Evolutionary conservation across 2,113 vertebrate species (phyloP).

Genomic region (Bambusicola thoracicus): DNA sequence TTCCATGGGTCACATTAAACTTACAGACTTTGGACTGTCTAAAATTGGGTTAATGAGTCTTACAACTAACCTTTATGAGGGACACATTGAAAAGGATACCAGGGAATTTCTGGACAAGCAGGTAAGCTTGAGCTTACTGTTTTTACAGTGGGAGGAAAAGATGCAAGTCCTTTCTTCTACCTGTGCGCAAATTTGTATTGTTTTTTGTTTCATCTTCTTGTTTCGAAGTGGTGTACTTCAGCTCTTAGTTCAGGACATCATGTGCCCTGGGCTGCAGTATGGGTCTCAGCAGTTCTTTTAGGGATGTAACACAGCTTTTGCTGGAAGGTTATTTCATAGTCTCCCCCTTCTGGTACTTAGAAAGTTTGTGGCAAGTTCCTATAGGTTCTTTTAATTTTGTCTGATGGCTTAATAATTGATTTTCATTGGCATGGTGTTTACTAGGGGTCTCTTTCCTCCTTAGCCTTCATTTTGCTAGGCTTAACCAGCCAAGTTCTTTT

Average conservation of each 20-base stretch:
- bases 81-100: slow-evolving; percentile 97
- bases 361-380: slow-evolving; percentile 31
- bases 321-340: slow-evolving; percentile 42
- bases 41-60: slow-evolving; percentile 98
- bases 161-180: neutral
- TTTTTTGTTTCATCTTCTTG: neutral
- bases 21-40: slow-evolving; percentile 96
- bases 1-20: slow-evolving; percentile 96
- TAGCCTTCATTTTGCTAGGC: slow-evolving; percentile 15
- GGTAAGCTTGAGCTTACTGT: slow-evolving; percentile 73
- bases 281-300: neutral
- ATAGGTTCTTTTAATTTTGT: neutral
- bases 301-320: neutral
- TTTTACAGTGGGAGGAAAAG: neutral
- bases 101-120: slow-evolving; percentile 97
- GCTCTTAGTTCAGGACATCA: neutral
- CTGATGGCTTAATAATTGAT: neutral
- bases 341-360: slow-evolving; percentile 65
- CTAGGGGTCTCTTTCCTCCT: slow-evolving; percentile 3
- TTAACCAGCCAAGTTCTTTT: slow-evolving; percentile 11
- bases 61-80: slow-evolving; percentile 96
- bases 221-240: neutral
- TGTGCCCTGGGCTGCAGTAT: neutral
- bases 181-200: neutral
- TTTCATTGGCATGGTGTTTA: slow-evolving; percentile 17